Evolutionary conservation across 2,113 vertebrate genomes (phyloP).

Genomic region (Tricholaema leucomelas): DNA sequence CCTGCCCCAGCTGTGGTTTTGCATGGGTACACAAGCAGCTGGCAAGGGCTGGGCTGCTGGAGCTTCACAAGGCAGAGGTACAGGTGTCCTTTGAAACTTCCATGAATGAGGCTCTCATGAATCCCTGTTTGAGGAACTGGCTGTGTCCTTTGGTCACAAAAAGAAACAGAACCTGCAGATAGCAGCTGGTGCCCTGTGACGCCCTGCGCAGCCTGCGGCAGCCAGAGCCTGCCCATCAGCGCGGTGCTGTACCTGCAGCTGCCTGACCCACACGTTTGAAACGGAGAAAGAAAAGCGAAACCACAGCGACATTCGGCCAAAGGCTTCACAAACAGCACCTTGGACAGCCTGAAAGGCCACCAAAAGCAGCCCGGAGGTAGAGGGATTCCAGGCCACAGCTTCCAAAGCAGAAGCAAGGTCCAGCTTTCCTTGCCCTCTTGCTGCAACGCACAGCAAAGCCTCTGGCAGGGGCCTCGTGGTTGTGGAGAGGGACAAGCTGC

Average conservation of each 20-base stretch:
- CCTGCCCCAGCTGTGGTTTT: not conserved
- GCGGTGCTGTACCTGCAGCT: slow-evolving; percentile 39
- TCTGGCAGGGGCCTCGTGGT: not conserved
- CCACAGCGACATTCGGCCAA: slow-evolving; percentile 1
- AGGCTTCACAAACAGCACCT: slow-evolving; percentile 27
- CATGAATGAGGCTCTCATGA: slow-evolving; percentile 50
- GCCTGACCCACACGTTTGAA: not conserved
- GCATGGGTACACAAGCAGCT: not conserved
- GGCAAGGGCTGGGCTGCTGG: not conserved
- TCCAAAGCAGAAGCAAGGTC: not conserved
- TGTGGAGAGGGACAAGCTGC: not conserved
- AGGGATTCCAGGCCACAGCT: not conserved
- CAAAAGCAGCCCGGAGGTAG: not conserved
- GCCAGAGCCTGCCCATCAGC: slow-evolving; percentile 48
- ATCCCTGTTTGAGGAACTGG: not conserved
- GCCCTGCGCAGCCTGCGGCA: slow-evolving; percentile 32
- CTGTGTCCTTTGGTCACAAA: slow-evolving; percentile 34
- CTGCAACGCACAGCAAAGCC: not conserved
- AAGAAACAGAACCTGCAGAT: slow-evolving; percentile 51
- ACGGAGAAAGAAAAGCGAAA: slow-evolving; percentile 7
- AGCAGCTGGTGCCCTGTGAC: slow-evolving; percentile 40
- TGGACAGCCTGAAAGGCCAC: slow-evolving; percentile 16
- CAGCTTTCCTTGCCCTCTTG: not conserved
- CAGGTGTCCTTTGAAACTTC: slow-evolving; percentile 3
- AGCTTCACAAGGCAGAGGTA: not conserved